Base-by-base conservation (phyloP, 2,797 vertebrate species). In the Alca torda region DNA sequence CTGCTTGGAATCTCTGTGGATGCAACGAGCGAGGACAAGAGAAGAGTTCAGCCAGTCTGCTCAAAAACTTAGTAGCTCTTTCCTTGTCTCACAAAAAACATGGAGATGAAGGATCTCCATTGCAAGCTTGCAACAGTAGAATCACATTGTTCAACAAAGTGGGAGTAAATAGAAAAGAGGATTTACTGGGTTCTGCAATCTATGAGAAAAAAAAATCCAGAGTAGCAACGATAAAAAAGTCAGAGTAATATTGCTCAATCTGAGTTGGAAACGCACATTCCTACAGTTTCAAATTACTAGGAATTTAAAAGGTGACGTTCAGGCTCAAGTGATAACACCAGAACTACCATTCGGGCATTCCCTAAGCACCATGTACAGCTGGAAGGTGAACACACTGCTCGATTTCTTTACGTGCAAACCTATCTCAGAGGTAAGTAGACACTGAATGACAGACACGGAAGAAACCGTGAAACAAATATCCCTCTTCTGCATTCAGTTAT, bases 31-130 rank as follows among this genome's bases (percentile, higher is more conserved):
- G 3, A 89, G 50, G 31, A n/a, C 59, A 51, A 59, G 31, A 41
- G 23, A 45, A 69, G 9, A 0, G 0, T 21, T 56, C 31, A 50
- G 26, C 12, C 18, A 48, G 31, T 1, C 5, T n/a, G 19, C 31
- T 75, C 28, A n/a, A 45, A 73, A 68, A 43, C 16, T 23, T 2
- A 30, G 8, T 3, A 25, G 13, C 25, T 51, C 11, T 39, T 64
- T 51, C 53, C 11, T 53, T 4, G 7, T 19, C 25, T 45, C 41
- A 50, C 45, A 9, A 51, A 79, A 37, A 3, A 1, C 6, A 18
- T 0, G 0, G 35, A 88, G 28, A 56, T 11, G 23, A 33, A 74
- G 13, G 17, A 57, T 7, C 6, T 8, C 26, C 3, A 64, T 1
- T 11, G 10, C 76, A 61, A 26, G 33, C 20, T 41, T 41, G 1